These are phyloP conservation scores for Brachyptera putata DNA, from an alignment of 2,888 invertebrate species.

Conservation along the genomic window DNA sequence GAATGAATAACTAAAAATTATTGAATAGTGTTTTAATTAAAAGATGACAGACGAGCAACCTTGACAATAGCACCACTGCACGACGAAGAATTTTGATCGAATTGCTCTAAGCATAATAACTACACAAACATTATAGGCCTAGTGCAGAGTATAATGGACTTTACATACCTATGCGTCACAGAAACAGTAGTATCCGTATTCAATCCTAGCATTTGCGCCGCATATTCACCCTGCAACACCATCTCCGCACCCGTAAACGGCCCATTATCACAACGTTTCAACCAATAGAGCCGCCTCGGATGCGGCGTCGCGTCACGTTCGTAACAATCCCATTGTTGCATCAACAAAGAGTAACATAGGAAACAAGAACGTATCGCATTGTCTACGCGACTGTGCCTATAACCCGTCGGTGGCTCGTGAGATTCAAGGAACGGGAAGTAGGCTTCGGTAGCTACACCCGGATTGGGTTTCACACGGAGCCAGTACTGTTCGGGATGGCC, in stretches of 20 bases:
- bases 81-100: too few relatives aligned
- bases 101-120: neutral
- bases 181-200: conserved; percentile 59
- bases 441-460: conserved; percentile 67
- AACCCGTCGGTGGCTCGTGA: conserved; percentile 81
- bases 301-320: conserved; percentile 82
- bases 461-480: conserved; percentile 62
- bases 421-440: conserved; percentile 90
- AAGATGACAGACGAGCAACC: too few relatives aligned
- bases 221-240: conserved; percentile 87
- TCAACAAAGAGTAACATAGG: conserved; percentile 79
- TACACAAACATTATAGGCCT: neutral
- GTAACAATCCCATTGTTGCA: conserved; percentile 89
- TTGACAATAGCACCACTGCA: too few relatives aligned
- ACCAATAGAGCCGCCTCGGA: conserved; percentile 84
- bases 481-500: conserved; percentile 59
- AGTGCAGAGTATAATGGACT: too few relatives aligned
- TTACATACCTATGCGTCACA: too few relatives aligned
- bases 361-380: conserved; percentile 57
- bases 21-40: too few relatives aligned
- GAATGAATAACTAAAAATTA: too few relatives aligned
- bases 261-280: conserved; percentile 87
- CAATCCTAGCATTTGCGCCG: conserved; percentile 79
- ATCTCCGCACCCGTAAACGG: conserved; percentile 87
- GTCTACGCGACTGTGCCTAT: conserved; percentile 41